phyloP scores from a whole-genome alignment of 2,113 vertebrate species.

The Myrmecobius fasciatus region DNA sequence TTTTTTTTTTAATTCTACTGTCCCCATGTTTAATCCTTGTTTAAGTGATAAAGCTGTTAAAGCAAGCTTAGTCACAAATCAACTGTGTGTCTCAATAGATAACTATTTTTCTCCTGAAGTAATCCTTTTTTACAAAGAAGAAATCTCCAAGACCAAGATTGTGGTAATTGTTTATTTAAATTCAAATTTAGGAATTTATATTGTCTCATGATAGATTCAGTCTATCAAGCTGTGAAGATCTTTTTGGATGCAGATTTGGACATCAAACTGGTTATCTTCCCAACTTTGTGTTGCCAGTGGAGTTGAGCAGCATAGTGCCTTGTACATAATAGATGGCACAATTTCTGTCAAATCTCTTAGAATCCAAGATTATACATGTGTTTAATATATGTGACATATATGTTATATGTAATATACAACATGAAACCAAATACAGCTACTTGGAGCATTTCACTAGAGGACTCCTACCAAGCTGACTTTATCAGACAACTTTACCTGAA shows the following conservation, averaged over 20 bases:
- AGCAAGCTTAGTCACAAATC: neutral
- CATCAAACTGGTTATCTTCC: neutral
- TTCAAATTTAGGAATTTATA: neutral
- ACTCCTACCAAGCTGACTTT: neutral
- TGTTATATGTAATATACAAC: neutral
- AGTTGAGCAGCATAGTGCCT: neutral
- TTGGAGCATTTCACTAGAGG: neutral
- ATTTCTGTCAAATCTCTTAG: neutral
- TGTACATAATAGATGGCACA: neutral
- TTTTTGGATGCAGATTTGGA: neutral
- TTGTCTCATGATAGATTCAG: neutral
- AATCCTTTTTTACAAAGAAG: no score
- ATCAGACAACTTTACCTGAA: no score
- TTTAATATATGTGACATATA: no score
- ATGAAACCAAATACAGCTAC: neutral
- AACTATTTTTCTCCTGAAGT: neutral
- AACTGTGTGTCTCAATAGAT: neutral
- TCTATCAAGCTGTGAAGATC: neutral
- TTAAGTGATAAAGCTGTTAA: neutral
- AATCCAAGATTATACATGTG: neutral
- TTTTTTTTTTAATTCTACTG: neutral
- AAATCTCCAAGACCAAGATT: neutral
- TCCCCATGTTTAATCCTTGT: neutral
- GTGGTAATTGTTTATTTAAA: neutral
- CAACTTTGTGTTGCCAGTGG: neutral